Evolutionary conservation across 2,888 invertebrate species (phyloP), one percentile per base, ranked within the genome.

Genomic region (Drosophila yooni): DNA sequence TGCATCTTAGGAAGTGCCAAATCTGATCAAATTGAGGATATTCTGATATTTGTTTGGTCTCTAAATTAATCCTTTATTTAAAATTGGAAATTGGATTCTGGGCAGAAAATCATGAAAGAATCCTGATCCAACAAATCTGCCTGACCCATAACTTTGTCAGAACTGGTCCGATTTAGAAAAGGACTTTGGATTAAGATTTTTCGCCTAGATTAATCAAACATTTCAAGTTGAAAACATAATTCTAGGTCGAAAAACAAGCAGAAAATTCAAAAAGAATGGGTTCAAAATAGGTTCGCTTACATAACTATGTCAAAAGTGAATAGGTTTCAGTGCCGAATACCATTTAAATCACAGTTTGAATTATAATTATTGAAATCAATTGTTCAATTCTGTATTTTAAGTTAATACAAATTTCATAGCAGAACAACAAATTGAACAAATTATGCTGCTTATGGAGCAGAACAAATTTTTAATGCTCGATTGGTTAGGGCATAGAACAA

Each of bases 401-500:
- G 34, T 34, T 31, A 31, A 0, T 3, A 0, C 10, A 33, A 33
- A 10, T 34, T 5, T 13, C 0, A 4, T 13, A 5, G 1, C 2
- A 2, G 0, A 34, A 13, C 0, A 34, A 13, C 2, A 34, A 38
- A 18, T 18, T 8, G 18, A 38, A 8, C 18, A 38, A 38, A 18
- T 18, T 38, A 38, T 18, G 18, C 8, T 11, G 11, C 11, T n/a
- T 40, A 6, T 11, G n/a, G n/a, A 11, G 5, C 5, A 40, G 5
- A 40, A n/a, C 13, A 34, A 54, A 43, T 18, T 51, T 13, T 40
- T 18, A 59, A 36, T 60, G 46, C 60, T n/a, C 27, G 18, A 38
- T 51, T 54, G 34, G 63, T 21, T 33, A 83, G 73, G 46, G 81
- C 52, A 86, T 59, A 36, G 18, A 50, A 13, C 25, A 54, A 43